These are phyloP conservation scores for Hydrozoanthus tunicans DNA, from an alignment of 64 coral and sea anemone species.

Conservation along the genomic window DNA sequence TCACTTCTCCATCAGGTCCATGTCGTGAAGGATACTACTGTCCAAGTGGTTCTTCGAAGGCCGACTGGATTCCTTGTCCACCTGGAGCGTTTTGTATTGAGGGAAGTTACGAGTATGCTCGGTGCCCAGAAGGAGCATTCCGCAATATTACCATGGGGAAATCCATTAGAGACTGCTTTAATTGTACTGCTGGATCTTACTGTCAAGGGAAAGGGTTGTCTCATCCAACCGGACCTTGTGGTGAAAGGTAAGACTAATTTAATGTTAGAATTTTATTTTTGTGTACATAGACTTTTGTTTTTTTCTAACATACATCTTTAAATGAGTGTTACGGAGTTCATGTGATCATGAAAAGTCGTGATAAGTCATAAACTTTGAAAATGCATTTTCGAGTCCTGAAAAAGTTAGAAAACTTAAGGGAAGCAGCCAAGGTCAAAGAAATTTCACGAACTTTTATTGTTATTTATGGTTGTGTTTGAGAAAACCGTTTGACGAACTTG, in stretches of 20 bases:
- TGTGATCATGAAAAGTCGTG: too few species aligned
- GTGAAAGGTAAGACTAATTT: conserved; percentile 69
- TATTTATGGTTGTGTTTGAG: too few species aligned
- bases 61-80: conserved; percentile 85
- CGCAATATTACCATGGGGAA: conserved; percentile 76
- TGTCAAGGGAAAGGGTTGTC: conserved; percentile 83
- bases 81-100: conserved; percentile 73
- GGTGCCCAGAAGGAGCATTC: conserved; percentile 86
- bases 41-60: conserved; percentile 67
- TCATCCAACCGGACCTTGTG: conserved; percentile 84
- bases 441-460: too few species aligned
- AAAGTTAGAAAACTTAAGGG: too few species aligned
- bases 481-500: too few species aligned
- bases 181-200: conserved; percentile 90
- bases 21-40: conserved; percentile 92
- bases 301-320: too few species aligned
- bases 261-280: neutral
- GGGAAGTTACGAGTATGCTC: conserved; percentile 64
- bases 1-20: conserved; percentile 62
- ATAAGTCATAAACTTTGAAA: too few species aligned
- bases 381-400: too few species aligned
- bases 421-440: too few species aligned
- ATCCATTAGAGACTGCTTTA: conserved; percentile 72
- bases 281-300: too few species aligned
- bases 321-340: too few species aligned